Evolutionary conservation across 2,113 vertebrate genomes (phyloP).

Genomic region (Megaleporinus macrocephalus): DNA sequence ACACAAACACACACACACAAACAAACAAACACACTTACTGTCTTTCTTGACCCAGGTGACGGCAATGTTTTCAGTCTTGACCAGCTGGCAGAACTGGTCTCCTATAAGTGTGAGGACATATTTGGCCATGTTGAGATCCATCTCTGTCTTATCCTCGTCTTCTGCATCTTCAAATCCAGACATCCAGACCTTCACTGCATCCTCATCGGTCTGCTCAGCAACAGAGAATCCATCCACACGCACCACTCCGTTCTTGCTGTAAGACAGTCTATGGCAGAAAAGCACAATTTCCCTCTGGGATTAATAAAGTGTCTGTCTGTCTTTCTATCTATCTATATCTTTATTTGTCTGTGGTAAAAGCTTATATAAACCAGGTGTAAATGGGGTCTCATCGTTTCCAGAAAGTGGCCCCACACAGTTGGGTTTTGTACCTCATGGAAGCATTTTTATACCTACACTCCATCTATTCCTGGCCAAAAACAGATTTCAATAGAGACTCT

Average conservation of each 20-base stretch:
- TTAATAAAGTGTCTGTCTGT: no score
- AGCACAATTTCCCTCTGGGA: not conserved
- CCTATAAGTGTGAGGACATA: slow-evolving; percentile 86
- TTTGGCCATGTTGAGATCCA: slow-evolving; percentile 85
- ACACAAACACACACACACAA: not conserved
- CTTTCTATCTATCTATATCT: no score
- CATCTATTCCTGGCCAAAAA: slow-evolving; percentile 18
- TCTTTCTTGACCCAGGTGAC: slow-evolving; percentile 89
- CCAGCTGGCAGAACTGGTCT: slow-evolving; percentile 88
- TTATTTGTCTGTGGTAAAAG: no score
- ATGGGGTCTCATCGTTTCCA: not conserved
- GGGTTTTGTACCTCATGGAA: not conserved
- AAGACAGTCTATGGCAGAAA: slow-evolving; percentile 80
- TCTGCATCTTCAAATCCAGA: slow-evolving; percentile 35
- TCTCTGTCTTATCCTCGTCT: slow-evolving; percentile 75
- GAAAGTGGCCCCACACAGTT: slow-evolving; percentile 8
- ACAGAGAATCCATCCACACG: slow-evolving; percentile 89
- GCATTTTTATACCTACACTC: not conserved
- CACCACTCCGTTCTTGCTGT: slow-evolving; percentile 89
- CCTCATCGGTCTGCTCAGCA: slow-evolving; percentile 88
- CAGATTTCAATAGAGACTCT: not conserved
- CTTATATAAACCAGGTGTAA: no score
- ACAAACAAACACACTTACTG: slow-evolving; percentile 68
- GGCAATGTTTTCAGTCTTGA: slow-evolving; percentile 86
- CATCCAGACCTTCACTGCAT: slow-evolving; percentile 70